These are phyloP conservation scores for Eulacestoma nigropectus DNA, from an alignment of 2,113 vertebrate species.

Conservation along the genomic window DNA sequence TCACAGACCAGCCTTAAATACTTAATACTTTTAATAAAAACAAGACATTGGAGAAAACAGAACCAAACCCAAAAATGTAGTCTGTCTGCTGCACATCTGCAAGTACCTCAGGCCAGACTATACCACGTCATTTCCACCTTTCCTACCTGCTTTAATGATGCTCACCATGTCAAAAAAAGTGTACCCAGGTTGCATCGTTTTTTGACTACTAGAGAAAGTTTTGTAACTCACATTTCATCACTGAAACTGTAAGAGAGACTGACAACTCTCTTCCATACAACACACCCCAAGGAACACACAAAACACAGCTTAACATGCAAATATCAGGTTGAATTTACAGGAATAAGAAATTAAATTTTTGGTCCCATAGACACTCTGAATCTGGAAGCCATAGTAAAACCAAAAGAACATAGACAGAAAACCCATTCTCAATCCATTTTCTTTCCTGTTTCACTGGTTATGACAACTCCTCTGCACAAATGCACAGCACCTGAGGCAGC, in stretches of 20 bases:
- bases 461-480: not conserved
- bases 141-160: not conserved
- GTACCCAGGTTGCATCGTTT: not conserved
- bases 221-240: not conserved
- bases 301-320: not conserved
- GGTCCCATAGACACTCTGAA: not conserved
- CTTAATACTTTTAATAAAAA: not conserved
- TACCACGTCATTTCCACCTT: not conserved
- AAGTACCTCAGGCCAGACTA: not conserved
- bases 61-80: accelerated
- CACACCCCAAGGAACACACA: not conserved
- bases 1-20: not conserved
- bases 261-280: not conserved
- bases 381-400: not conserved
- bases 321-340: not conserved
- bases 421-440: accelerated
- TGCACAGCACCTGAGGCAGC: not conserved
- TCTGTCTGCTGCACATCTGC: not conserved
- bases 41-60: not conserved
- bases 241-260: not conserved
- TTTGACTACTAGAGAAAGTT: not conserved
- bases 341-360: not conserved
- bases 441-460: not conserved
- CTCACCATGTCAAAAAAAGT: not conserved
- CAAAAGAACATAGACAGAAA: not conserved